Conservation (phyloP, 2,113 vertebrate genomes). For the Halichoerus grypus region DNA sequence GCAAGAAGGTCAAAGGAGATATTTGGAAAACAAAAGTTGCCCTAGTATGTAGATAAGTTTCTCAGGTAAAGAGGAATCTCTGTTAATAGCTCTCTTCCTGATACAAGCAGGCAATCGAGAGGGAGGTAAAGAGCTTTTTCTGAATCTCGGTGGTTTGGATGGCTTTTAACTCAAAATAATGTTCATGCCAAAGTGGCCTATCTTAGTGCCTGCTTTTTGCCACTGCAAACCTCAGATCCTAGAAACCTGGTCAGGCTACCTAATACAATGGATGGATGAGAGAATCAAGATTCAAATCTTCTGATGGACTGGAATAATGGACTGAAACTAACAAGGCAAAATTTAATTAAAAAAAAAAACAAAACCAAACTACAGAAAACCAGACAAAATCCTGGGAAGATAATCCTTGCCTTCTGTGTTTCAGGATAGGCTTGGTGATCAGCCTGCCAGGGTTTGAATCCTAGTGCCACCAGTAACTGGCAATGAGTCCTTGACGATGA, state of each 20-base stretch:
- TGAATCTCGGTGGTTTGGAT: neutral
- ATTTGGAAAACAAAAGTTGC: neutral
- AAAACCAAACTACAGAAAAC: neutral
- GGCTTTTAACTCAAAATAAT: neutral
- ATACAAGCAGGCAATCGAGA: neutral
- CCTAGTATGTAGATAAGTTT: neutral
- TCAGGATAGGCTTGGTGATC: neutral
- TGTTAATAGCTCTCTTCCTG: neutral
- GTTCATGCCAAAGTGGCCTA: neutral
- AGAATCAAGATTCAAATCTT: conserved; percentile 17
- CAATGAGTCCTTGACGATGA: neutral
- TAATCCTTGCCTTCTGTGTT: neutral
- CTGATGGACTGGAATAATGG: neutral
- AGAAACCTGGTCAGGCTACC: neutral
- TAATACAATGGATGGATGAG: neutral
- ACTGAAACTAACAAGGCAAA: neutral
- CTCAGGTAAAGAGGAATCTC: neutral
- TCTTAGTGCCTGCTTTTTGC: neutral
- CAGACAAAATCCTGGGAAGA: neutral
- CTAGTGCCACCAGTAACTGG: neutral
- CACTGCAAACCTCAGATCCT: neutral
- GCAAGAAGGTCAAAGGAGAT: neutral
- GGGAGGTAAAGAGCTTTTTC: neutral
- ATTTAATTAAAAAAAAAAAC: neutral
- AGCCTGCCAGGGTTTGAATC: neutral